Evolutionary conservation across 1,140 invertebrate genomes (phyloP).

Genomic region (Euwallacea similis): DNA sequence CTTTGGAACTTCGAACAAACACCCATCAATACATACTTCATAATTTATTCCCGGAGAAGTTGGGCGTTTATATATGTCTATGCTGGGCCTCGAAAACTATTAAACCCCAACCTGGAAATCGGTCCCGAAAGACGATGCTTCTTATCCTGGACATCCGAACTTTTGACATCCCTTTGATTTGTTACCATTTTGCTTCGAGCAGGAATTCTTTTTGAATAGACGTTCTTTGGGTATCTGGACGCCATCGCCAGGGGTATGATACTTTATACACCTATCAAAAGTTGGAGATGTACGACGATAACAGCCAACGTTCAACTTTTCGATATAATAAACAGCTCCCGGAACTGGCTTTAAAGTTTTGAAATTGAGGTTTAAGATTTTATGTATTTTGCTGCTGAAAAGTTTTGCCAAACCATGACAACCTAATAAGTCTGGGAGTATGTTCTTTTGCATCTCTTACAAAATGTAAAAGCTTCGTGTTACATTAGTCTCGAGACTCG

Average conservation of each 20-base stretch:
- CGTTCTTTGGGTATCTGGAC: conserved; percentile 11
- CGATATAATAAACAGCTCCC: conserved; percentile 20
- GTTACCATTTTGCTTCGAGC: conserved; percentile 9
- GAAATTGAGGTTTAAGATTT: neutral
- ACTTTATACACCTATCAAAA: conserved; percentile 22
- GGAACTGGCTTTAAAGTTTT: conserved; percentile 4
- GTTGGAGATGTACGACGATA: conserved; percentile 22
- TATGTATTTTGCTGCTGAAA: too few relatives aligned
- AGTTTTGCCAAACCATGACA: too few relatives aligned
- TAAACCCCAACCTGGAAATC: conserved; percentile 24
- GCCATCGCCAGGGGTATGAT: neutral
- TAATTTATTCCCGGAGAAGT: conserved; percentile 10
- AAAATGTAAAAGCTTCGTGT: too few relatives aligned
- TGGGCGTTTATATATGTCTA: conserved; percentile 9
- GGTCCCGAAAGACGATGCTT: conserved; percentile 16
- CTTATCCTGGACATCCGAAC: conserved; percentile 7
- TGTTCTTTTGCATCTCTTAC: too few relatives aligned
- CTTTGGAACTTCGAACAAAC: conserved; percentile 1
- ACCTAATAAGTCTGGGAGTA: too few relatives aligned
- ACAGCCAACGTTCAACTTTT: conserved; percentile 7
- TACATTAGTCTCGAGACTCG: too few relatives aligned
- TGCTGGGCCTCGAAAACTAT: conserved; percentile 23
- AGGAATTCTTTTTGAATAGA: conserved; percentile 16
- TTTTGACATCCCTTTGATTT: conserved; percentile 27
- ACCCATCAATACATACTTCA: conserved; percentile 13